Evolutionary conservation across 2,888 invertebrate genomes (phyloP).

Genomic region (Agriopis aurantiaria): DNA sequence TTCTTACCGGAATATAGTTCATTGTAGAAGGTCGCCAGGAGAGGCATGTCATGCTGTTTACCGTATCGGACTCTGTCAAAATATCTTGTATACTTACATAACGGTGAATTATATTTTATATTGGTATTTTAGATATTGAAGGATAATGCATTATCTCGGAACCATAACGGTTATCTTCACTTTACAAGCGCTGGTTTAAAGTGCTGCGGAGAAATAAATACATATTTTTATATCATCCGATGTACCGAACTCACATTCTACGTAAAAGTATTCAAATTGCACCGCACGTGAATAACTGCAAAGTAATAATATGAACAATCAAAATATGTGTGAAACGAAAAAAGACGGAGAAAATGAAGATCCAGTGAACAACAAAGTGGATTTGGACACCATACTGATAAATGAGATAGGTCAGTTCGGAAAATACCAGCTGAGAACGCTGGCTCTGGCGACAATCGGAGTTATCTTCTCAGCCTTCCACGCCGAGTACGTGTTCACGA

Average conservation of each 20-base stretch:
- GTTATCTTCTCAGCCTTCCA: conserved; percentile 66
- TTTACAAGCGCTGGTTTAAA: conserved; percentile 1
- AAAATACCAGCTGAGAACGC: conserved; percentile 61
- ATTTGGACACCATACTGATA: conserved; percentile 68
- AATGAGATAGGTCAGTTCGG: conserved; percentile 78
- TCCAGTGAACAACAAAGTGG: conserved; percentile 46
- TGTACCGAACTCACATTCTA: background rate
- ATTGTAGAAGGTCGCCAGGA: too few relatives aligned
- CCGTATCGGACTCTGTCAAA: too few relatives aligned
- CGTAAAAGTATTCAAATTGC: background rate
- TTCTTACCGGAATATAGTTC: too few relatives aligned
- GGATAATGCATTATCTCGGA: background rate
- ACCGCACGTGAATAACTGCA: background rate
- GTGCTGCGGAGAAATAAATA: background rate
- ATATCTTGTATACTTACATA: too few relatives aligned
- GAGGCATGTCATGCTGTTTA: too few relatives aligned
- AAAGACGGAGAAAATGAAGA: background rate
- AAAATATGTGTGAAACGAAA: conserved; percentile 14
- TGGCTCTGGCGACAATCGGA: conserved; percentile 57
- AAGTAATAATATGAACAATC: background rate
- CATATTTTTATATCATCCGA: background rate
- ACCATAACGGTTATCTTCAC: conserved; percentile 2
- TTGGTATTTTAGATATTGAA: too few relatives aligned
- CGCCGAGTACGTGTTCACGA: conserved; percentile 72
- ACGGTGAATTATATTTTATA: too few relatives aligned